Evolutionary conservation across 2,888 invertebrate genomes (phyloP).

Genomic region (Andrena minutula): DNA sequence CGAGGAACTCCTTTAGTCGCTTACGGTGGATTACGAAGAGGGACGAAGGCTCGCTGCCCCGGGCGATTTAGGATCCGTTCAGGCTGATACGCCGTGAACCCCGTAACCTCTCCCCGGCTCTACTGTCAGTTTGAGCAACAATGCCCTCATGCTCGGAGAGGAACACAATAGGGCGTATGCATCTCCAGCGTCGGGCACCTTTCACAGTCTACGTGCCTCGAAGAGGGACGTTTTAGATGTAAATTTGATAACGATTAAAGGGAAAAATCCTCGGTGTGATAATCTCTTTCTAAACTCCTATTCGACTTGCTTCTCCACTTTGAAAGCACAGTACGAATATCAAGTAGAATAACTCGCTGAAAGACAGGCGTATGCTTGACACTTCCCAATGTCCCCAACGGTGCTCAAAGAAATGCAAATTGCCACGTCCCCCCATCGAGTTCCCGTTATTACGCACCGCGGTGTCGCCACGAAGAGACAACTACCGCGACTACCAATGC

Average conservation of each 20-base stretch:
- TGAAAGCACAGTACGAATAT: background rate
- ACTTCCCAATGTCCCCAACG: conserved; percentile 10
- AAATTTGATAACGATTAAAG: too few species aligned
- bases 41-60: conserved; percentile 46
- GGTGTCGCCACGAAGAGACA: conserved; percentile 45
- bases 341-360: background rate
- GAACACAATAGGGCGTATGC: conserved; percentile 38
- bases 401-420: conserved; percentile 43
- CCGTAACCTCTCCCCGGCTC: conserved; percentile 29
- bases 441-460: conserved; percentile 60
- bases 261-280: too few species aligned
- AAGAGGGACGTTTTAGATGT: background rate
- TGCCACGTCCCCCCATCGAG: conserved; percentile 22
- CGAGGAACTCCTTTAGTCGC: conserved; percentile 53
- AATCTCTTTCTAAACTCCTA: too few species aligned
- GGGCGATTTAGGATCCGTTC: conserved; percentile 63
- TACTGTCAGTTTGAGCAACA: conserved; percentile 49
- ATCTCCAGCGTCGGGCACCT: conserved; percentile 7
- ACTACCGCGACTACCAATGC: conserved; percentile 27
- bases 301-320: background rate
- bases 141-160: conserved; percentile 18
- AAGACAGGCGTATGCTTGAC: background rate
- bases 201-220: background rate
- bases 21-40: conserved; percentile 63
- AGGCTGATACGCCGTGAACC: conserved; percentile 58